These are phyloP conservation scores for Vimba vimba DNA, from an alignment of 2,113 vertebrate genomes.

Conservation along the genomic window DNA sequence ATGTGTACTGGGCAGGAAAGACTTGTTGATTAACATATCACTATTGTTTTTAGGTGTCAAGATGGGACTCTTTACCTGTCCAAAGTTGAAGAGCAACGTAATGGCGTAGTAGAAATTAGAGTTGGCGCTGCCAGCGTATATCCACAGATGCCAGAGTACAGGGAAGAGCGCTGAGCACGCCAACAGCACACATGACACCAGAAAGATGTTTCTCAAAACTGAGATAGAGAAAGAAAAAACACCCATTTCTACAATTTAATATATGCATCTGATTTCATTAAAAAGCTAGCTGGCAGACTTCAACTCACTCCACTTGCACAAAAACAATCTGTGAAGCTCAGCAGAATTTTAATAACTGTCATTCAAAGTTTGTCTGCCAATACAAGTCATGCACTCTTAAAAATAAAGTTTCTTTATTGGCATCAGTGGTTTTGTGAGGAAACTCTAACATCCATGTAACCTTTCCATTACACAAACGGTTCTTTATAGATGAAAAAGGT, in stretches of 20 bases:
- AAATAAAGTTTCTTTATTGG: no score
- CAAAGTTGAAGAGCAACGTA: constrained; percentile 93
- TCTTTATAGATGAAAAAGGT: no score
- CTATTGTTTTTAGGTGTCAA: not conserved
- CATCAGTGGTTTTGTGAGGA: no score
- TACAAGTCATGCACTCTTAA: not conserved
- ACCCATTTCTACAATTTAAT: not conserved
- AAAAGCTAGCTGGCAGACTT: not conserved
- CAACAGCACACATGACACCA: constrained; percentile 89
- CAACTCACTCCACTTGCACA: not conserved
- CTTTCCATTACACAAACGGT: no score
- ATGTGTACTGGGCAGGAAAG: no score
- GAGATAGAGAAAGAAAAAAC: constrained; percentile 33
- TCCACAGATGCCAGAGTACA: constrained; percentile 98
- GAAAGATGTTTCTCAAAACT: constrained; percentile 95
- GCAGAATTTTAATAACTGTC: not conserved
- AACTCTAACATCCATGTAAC: no score
- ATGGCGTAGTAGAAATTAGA: constrained; percentile 99
- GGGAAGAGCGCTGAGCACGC: constrained; percentile 95
- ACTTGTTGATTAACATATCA: no score
- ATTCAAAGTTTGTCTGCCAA: not conserved
- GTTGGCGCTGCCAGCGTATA: constrained; percentile 98
- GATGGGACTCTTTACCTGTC: constrained; percentile 82
- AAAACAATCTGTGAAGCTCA: not conserved
- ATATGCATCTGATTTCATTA: not conserved